Percentiles rank a stretch among this genome's conserved stretches.
phyloP scores from a whole-genome alignment of 2,888 invertebrate species.

The Euphydryas editha region DNA sequence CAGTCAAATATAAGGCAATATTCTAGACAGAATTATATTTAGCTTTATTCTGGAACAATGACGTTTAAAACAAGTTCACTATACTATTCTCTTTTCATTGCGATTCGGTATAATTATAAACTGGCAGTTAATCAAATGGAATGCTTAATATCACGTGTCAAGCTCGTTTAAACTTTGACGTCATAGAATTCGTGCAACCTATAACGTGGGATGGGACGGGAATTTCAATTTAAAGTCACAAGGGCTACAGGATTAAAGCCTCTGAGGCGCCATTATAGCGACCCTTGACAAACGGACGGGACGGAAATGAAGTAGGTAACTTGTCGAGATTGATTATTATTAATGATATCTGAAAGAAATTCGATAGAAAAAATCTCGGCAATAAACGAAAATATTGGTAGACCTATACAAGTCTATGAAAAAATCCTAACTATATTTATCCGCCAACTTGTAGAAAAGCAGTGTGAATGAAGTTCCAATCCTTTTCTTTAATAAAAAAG shows the following conservation, averaged over 20 bases:
- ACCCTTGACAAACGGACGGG: constrained; percentile 48
- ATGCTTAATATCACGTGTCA: constrained; percentile 23
- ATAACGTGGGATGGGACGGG: constrained; percentile 34
- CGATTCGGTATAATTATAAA: constrained; percentile 27
- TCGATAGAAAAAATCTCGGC: too few relatives aligned
- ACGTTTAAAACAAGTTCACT: constrained; percentile 8
- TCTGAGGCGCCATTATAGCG: constrained; percentile 46
- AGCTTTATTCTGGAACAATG: constrained; percentile 10
- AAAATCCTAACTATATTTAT: too few relatives aligned
- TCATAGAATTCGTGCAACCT: constrained; percentile 2
- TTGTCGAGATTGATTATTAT: too few relatives aligned
- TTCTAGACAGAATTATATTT: too few relatives aligned
- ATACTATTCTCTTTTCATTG: constrained; percentile 13
- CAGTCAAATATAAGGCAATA: too few relatives aligned
- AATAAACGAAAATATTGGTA: too few relatives aligned
- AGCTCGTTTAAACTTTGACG: constrained; percentile 26
- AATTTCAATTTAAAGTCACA: constrained; percentile 50
- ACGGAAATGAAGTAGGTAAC: too few relatives aligned
- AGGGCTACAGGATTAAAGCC: constrained; percentile 45
- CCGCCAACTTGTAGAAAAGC: too few relatives aligned
- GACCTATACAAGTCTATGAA: too few relatives aligned
- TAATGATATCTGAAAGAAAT: too few relatives aligned
- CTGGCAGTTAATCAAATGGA: constrained; percentile 26
- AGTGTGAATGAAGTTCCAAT: too few relatives aligned
- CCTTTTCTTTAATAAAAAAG: too few relatives aligned